These are phyloP conservation scores for Leptothorax acervorum DNA, from an alignment of 2,888 invertebrate genomes.

Conservation along the genomic window DNA sequence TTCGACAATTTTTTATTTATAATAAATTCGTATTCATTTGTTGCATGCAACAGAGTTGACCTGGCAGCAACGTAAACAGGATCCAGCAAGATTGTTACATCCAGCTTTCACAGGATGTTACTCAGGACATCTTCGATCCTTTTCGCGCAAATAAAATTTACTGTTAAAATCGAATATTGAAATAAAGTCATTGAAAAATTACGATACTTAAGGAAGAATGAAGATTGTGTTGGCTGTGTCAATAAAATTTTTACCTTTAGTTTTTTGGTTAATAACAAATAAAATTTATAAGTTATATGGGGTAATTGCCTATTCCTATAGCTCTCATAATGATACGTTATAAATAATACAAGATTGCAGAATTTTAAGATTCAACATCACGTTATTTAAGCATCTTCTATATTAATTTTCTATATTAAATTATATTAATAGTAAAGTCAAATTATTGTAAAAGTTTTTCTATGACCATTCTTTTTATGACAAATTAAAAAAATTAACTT, in stretches of 20 bases:
- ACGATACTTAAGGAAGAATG: slow-evolving; percentile 43
- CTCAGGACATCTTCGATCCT: slow-evolving; percentile 36
- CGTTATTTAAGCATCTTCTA: neutral
- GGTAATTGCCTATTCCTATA: neutral
- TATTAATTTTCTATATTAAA: slow-evolving; percentile 9
- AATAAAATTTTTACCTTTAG: neutral
- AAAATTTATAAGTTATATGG: neutral
- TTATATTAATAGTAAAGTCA: neutral
- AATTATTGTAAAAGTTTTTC: neutral
- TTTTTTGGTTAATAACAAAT: neutral
- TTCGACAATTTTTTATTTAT: slow-evolving; percentile 21
- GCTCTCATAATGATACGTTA: neutral
- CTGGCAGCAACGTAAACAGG: slow-evolving; percentile 75
- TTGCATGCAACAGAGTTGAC: slow-evolving; percentile 84
- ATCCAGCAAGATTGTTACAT: slow-evolving; percentile 61
- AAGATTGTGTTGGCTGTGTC: slow-evolving; percentile 62
- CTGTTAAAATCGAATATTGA: slow-evolving; percentile 11
- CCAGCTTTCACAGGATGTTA: slow-evolving; percentile 64
- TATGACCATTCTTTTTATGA: neutral
- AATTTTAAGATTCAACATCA: neutral
- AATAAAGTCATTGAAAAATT: slow-evolving; percentile 23
- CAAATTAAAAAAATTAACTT: neutral
- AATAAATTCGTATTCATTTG: slow-evolving; percentile 76
- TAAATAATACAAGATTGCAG: neutral
- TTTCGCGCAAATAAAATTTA: slow-evolving; percentile 14